Evolutionary conservation across 2,888 invertebrate species (phyloP), one percentile per base, ranked within the genome.

Genomic region (Lucinisca nassula): DNA sequence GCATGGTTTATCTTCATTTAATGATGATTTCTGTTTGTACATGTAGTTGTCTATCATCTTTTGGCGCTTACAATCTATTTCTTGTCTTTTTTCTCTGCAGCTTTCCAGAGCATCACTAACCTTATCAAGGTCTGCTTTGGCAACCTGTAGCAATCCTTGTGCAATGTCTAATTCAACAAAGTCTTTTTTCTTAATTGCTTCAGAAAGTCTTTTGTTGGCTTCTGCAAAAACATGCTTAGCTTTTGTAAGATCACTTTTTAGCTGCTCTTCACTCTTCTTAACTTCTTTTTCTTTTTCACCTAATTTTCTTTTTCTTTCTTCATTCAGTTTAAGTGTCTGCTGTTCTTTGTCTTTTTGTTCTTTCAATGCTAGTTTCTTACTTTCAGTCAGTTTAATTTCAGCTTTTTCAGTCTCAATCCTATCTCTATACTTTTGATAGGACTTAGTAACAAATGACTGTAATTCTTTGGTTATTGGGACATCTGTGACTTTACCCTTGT

Each of bases 201-300:
- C n/a, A 55, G 84, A 32, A 35, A 88, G 70, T 37, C 70, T 85
- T 55, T n/a, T n/a, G n/a, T n/a, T n/a, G n/a, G 87, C 85, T 70
- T 92, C 90, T 45, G 85, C 55, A 83, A 89, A 87, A 8, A 85
- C 27, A 38, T 72, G 24, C 38, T 76, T 75, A 55, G 82, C 90
- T 58, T 84, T 88, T 40, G 81, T 79, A 82, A 86, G 37, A 40
- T 85, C 88, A 24, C 58, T 73, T 73, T 89, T 86, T 17, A 86
- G 24, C 75, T 82, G 70, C 40, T 27, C 51, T 76, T 88, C 70
- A 30, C 81, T 70, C n/a, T 51, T 51, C 30, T 81, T 70, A 72
- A 74, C 85, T 67, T 79, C 61, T 74, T 79, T 79, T 79, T 76
- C 70, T 21, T 75, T 72, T n/a, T n/a, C n/a, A n/a, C n/a, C n/a